Evolutionary conservation across 30 jellyfish, hydroid and myxozoan genomes (phyloP), one percentile per base, ranked within the genome.

Genomic region (Morbakka virulenta): DNA sequence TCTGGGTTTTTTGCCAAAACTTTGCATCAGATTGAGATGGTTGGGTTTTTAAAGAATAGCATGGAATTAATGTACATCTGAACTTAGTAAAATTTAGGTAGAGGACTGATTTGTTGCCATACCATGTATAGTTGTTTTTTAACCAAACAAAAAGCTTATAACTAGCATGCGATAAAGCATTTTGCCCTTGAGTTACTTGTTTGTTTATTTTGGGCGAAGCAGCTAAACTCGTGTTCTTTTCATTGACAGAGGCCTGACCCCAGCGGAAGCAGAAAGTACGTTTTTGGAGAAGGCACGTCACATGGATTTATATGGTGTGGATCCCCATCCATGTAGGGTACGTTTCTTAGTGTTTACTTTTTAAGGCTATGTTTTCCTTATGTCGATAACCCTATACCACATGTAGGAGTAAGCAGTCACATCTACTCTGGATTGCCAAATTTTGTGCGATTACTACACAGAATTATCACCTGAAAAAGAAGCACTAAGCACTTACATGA

Each of bases 301-400:
- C 28, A 95, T 86, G 90, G 98, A 92, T 57, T 49, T 93, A 62
- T 93, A 93, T 65, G 99, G 99, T 11, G 99, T 86, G 24, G 99
- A 93, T 71, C 96, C 99, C 3, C 96, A 86, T 51, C 97, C 97
- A 2, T 93, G 99, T 70, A 74, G 95, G 83, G 96, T 85, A 36
- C 17, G 93, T 76, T 2, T 13, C 12, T 26, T 29, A 34, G 77
- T 34, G 4, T 71, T 22, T 34, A 2, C 35, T 1, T 2, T 24
- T 32, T 71, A 26, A 4, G 2, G 25, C 50, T 13, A 49, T n/a
- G 83, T 36, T 3, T 27, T 21, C n/a, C 11, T 22, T 36, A 49
- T 13, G 50, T 2, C 3, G 50, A 4, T 6, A 25, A 12, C 20
- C 22, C 22, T 51, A 22, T 6, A 51, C 32, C 23, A 24, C 80